Evolutionary conservation across 92 coral and sea anemone genomes (phyloP), one percentile per base, ranked within the genome.

Genomic region (Bergia sp.): DNA sequence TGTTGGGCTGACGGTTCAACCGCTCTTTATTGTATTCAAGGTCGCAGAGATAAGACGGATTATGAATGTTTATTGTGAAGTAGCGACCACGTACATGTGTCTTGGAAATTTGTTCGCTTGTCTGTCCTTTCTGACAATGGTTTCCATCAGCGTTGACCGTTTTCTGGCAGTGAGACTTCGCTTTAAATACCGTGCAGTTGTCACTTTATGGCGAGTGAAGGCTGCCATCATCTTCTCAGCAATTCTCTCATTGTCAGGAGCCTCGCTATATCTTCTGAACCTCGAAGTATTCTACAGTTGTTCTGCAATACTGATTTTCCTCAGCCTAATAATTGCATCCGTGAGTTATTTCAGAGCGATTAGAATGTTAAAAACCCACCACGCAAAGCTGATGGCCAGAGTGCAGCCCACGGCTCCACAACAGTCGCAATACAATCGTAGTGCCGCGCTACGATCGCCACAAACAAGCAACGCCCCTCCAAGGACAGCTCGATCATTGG

Each of bases 161-260:
- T 84, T 84, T 47, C 75, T 84, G 65, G 87, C 87, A 3, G 87
- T 84, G 42, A 84, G 77, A 20, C 87, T 84, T 47, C 87, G 87
- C 57, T 44, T 84, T 47, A 84, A 84, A 55, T 84, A 84, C 44
- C 87, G 87, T 38, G 61, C 87, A 36, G 12, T 72, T 72, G 87
- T 47, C 65, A 84, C 87, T 36, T 15, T 69, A 3, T 71, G 87
- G 69, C 79, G 87, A 69, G 87, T 84, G 5, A 84, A 69, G 57
- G 65, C 6, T 16, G 65, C 87, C 11, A 79, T 36, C 13, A 38
- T 71, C 37, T 73, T 84, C 23, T 84, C 69, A 47, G 79, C 39
- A 8, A 7, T 67, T 21, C 5, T 84, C 39, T 74, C 87, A 45
- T 0, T 84, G 57, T 84, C 77, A 29, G 45, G 29, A 21, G 78